phyloP scores from a whole-genome alignment of 2,113 vertebrate genomes.

The Struthidea cinerea region DNA sequence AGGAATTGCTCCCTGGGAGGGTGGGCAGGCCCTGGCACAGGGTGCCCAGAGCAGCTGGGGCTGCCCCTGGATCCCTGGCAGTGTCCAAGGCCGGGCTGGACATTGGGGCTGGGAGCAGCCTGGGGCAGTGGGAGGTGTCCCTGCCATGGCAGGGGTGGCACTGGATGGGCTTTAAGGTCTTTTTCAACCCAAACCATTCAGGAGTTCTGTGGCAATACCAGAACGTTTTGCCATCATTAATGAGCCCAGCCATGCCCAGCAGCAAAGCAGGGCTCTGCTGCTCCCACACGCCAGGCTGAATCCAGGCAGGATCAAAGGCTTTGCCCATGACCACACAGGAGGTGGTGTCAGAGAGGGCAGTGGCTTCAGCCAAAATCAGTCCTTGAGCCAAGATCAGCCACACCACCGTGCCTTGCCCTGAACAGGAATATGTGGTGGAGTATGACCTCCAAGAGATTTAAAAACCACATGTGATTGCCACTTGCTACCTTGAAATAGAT shows the following conservation, averaged over 20 bases:
- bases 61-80: background rate
- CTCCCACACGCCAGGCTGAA: background rate
- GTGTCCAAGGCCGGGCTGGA: background rate
- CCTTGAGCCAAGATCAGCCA: background rate
- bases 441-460: background rate
- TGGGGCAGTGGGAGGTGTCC: background rate
- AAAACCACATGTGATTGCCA: background rate
- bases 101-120: background rate
- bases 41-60: background rate
- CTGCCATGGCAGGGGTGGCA: background rate
- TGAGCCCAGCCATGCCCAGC: background rate
- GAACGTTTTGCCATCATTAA: accelerated
- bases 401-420: background rate
- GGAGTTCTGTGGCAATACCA: background rate
- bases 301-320: background rate
- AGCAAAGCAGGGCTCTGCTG: too few species aligned
- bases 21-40: background rate
- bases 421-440: accelerated
- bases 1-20: background rate
- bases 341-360: background rate
- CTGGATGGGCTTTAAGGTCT: accelerated
- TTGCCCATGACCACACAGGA: background rate
- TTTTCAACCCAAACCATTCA: background rate
- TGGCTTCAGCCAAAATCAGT: background rate
- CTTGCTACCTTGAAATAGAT: background rate